Base-by-base conservation (phyloP, 2,113 vertebrate species). In the Isichthys henryi region DNA sequence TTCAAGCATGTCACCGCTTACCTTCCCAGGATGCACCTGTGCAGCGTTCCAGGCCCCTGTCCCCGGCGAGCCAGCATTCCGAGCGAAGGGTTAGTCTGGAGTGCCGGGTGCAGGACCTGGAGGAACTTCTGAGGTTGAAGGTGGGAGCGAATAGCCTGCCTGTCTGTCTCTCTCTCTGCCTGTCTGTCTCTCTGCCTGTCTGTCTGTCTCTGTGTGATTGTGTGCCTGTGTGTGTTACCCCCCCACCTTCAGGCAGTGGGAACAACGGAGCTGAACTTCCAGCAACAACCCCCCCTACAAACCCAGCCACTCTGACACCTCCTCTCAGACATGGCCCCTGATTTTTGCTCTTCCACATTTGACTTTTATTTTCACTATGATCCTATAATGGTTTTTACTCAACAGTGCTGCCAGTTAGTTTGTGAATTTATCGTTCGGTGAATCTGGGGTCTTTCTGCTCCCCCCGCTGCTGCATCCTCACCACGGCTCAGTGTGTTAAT, bases 11-110 rank as follows among this genome's bases (percentile, higher is more conserved):
- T 95, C 95, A 95, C 95, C 97, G 95, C 96, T 95, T 95, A 95
- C 96, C 95, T 96, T 96, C 96, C 89, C 90, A 98, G 97, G 95
- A 95, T 94, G 95, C 96, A 97, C 96, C 96, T 97, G 96, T 97
- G 96, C 97, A 97, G 95, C 94, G 94, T 94, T 97, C 97, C 96
- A 97, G 97, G 96, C 98, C 98, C 95, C 95, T 98, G 95, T 99
- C 98, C 96, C 97, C 96, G 91, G 94, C 94, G 95, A 91, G 93
- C 92, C 15, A 94, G 94, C 91, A 93, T 95, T 94, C 93, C 91
- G 92, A 23, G 95, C 96, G 90, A 94, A 95, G 89, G 92, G 94
- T 89, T 93, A 86, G 91, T 95, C 95, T 90, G 91, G 96, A 96
- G 94, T 94, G 93, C 92, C 97, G 93, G 94, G 96, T 96, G 93